Base-by-base conservation (phyloP, 2,888 invertebrate genomes). In the Drosophila suboccidentalis region DNA sequence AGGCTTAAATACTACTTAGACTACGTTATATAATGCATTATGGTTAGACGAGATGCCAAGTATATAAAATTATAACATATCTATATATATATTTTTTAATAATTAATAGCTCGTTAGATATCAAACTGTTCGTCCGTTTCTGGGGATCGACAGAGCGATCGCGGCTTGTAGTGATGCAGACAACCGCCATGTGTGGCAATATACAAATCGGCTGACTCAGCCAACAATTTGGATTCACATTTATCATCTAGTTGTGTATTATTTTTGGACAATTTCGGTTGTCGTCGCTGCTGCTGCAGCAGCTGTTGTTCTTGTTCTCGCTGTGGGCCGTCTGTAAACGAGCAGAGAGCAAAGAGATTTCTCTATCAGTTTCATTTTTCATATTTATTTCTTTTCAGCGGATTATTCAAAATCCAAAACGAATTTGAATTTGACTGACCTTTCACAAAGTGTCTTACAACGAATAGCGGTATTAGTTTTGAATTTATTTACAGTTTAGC, bases 121-220 rank as follows among this genome's bases (percentile, higher is more conserved):
- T 88, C 87, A 70, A 75, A 83, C 80, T 84, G 81, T 71, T 79
- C 72, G 53, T 54, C 71, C 43, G 70, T 64, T 64, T 72, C 65
- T 57, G 39, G 11, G 63, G 29, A 60, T 39, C 64, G 57, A 61
- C 53, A 55, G 19, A 50, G 59, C 41, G 51, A 41, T 43, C 58
- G 70, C 57, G 47, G 55, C 51, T 71, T 51, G 62, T 60, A 83
- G 75, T 90, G 84, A 83, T 91, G 86, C 76, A 78, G 77, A 73
- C 80, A 86, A 75, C 91, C 91, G 78, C 91, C 91, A 78, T 91
- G 91, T 71, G 88, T 85, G 81, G 84, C 80, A 61, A 87, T 81
- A 82, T 80, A 91, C 78, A 91, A 82, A 61, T 82, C 79, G 61
- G 87, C 88, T 71, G 78, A 68, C 59, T 79, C 87, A 75, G 74